Evolutionary conservation across 2,888 invertebrate genomes (phyloP), one percentile per base, ranked within the genome.

Genomic region (Erynnis tages): DNA sequence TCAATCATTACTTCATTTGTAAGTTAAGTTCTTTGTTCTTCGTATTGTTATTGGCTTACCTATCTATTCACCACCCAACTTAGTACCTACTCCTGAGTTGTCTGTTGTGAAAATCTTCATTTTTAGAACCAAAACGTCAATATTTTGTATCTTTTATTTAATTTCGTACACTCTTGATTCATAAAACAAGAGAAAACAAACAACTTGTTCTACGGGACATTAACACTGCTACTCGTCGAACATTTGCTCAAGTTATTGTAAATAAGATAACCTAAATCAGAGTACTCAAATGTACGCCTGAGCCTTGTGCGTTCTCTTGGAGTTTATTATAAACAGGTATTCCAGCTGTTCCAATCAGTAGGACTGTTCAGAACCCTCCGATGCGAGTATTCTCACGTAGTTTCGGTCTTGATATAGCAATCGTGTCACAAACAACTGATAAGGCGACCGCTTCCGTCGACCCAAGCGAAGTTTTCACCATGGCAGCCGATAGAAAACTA

Each of bases 361-460:
- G 7, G 11, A 30, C 27, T 6, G 4, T 38, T 29, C 46, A 46
- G 37, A 46, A 19, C 35, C 37, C 37, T 46, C 46, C 38, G 27
- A 38, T 38, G 38, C 47, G 30, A 48, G 40, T 38, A 59, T 74
- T 77, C 76, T 77, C 82, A 79, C 80, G 84, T 82, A 76, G 41
- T 60, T 59, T 57, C 57, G 59, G 57, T 59, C 64, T 61, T 67
- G 63, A 61, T 71, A 69, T 62, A 65, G 70, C 66, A 71, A 73
- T 59, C 70, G 69, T 81, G 81, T 77, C 79, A 76, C 76, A 47
- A 76, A 73, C 73, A 65, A 64, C 79, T 75, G 86, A 85, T 86
- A 84, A 82, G 82, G 81, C 58, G 60, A 73, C 73, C 76, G 69
- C 80, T 82, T 86, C 86, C 85, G 83, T 60, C 71, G 71, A 65